Base-by-base conservation (phyloP, 1,140 invertebrate genomes). In the Pseudoatta argentina region DNA sequence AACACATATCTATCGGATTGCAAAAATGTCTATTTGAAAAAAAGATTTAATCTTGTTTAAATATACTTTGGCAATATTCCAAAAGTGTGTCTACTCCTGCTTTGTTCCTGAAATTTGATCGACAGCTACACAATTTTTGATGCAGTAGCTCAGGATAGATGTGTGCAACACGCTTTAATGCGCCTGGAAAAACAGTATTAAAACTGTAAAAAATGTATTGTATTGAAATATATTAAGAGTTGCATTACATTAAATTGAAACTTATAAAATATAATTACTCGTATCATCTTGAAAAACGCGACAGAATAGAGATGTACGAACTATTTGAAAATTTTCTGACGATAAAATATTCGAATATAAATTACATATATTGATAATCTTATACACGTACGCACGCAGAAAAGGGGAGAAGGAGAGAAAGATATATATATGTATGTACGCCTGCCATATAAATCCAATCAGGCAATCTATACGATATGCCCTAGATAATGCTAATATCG, bases 41-140 rank as follows among this genome's bases (percentile, higher is more conserved):
- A 39, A 24, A 0, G 10, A 69, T 53, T 71, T 27, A 85, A 64
- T 55, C 71, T 14, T 48, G 86, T 27, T 16, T 79, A 79, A 92
- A 77, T 66, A 90, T 66, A 48, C 63, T 75, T 75, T 92, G 87
- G 73, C 92, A 87, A 67, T 88, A 85, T 12, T 88, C 69, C n/a
- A 94, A 78, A 30, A 95, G 73, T 81, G 66, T 64, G 4, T 94
- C 91, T 21, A 95, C 88, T 24, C 90, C 93, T 63, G 69, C 67
- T 87, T 94, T 94, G 81, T 95, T 95, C 77, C 94, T 92, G 78
- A 95, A 95, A 91, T 95, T 95, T 18, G 57, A 27, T 71, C 91
- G 91, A 71, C 91, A 94, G 6, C 91, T 93, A 51, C 93, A 87
- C 64, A 95, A 92, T 86, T 95, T 95, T 67, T 93, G 63, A 24